These are phyloP conservation scores for Propithecus deckenii DNA, from an alignment of 2,797 vertebrate genomes.

Conservation along the genomic window DNA sequence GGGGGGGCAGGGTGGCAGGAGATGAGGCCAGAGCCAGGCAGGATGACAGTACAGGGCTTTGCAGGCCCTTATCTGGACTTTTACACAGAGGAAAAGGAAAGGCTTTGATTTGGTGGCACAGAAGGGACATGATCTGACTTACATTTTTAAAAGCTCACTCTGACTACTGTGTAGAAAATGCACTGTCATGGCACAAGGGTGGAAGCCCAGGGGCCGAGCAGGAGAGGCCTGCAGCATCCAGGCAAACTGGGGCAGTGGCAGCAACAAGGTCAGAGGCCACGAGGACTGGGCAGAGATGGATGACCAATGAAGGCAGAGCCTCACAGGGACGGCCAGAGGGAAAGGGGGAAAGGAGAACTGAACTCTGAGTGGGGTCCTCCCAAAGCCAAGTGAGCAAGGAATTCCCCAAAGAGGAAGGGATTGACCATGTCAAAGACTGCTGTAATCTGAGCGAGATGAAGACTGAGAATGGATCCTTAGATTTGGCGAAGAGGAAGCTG, in stretches of 20 bases:
- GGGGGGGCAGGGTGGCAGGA: rapidly evolving
- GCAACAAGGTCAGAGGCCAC: neutral
- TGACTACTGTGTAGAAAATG: neutral
- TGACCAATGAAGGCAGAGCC: rapidly evolving
- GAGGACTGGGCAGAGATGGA: rapidly evolving
- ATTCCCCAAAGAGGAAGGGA: neutral
- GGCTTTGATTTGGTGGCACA: neutral
- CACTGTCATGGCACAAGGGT: neutral
- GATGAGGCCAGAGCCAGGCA: neutral
- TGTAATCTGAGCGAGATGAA: neutral
- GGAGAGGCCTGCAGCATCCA: neutral
- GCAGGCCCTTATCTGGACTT: neutral
- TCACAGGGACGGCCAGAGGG: neutral
- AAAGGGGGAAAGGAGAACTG: neutral
- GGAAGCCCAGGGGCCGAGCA: neutral
- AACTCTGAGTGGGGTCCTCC: neutral
- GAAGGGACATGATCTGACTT: neutral
- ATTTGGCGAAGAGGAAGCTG: neutral
- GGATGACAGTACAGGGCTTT: neutral
- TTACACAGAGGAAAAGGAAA: neutral
- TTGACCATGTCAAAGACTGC: neutral
- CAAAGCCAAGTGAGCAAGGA: neutral
- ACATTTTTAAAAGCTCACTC: neutral
- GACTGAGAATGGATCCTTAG: neutral
- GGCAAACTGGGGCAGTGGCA: rapidly evolving